These are phyloP conservation scores for Hydrophis major DNA, from an alignment of 2,797 vertebrate species.

Conservation along the genomic window DNA sequence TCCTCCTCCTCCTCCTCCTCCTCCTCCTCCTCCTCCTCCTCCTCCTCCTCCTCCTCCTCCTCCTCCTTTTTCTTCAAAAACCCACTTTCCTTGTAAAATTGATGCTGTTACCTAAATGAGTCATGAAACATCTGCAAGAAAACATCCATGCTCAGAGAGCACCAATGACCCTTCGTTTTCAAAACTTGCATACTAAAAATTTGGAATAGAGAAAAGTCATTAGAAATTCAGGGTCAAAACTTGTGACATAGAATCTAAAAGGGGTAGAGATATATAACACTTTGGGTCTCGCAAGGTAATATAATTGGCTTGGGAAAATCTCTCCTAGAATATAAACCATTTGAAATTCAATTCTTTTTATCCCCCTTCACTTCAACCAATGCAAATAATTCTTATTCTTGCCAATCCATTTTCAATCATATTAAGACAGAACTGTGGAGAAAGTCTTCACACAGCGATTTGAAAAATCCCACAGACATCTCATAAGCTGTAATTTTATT, in stretches of 20 bases:
- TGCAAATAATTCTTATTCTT: background rate
- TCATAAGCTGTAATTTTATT: constrained; percentile 11
- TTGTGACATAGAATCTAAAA: background rate
- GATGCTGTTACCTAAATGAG: too few relatives aligned
- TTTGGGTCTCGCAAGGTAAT: background rate
- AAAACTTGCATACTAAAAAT: background rate
- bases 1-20: too few relatives aligned
- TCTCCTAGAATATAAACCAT: background rate
- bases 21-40: too few relatives aligned
- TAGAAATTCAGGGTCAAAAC: background rate
- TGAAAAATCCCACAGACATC: constrained; percentile 9
- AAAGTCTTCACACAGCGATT: constrained; percentile 1
- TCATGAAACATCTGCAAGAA: too few relatives aligned
- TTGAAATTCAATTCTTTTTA: background rate
- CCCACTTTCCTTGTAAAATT: too few relatives aligned
- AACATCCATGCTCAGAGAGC: background rate
- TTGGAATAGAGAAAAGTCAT: background rate
- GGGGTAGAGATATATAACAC: background rate
- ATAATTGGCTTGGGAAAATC: background rate
- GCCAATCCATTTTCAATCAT: constrained; percentile 14
- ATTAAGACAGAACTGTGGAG: background rate
- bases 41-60: too few relatives aligned
- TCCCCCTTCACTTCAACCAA: background rate
- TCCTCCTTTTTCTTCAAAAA: too few relatives aligned
- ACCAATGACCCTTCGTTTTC: background rate